Evolutionary conservation across 2,888 invertebrate genomes (phyloP).

Genomic region (Strigamia maritima): DNA sequence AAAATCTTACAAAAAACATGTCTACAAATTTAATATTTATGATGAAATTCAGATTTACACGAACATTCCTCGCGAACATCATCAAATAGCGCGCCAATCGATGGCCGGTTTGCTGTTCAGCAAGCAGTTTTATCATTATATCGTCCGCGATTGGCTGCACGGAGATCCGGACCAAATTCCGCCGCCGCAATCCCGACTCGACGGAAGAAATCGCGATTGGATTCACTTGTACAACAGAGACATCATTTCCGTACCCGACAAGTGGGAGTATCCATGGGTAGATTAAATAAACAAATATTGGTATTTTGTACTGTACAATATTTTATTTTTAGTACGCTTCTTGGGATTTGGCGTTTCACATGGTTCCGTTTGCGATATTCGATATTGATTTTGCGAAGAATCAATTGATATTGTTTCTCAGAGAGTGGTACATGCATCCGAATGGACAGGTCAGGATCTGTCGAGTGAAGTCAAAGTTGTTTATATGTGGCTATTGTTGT

Average conservation of each 20-base stretch:
- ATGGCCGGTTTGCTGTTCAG: conserved; percentile 53
- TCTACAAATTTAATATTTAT: neutral
- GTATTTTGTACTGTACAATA: neutral
- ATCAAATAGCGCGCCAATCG: conserved; percentile 49
- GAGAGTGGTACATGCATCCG: conserved; percentile 54
- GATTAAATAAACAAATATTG: too few relatives aligned
- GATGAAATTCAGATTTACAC: neutral
- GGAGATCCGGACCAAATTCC: conserved; percentile 43
- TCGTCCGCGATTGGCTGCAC: conserved; percentile 47
- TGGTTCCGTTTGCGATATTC: conserved; percentile 50
- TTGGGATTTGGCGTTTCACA: conserved; percentile 54
- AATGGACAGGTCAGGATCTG: conserved; percentile 52
- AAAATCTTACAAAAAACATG: neutral
- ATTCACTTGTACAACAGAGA: conserved; percentile 51
- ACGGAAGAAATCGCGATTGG: conserved; percentile 48
- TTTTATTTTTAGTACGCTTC: conserved; percentile 50
- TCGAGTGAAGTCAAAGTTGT: too few relatives aligned
- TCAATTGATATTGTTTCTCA: conserved; percentile 51
- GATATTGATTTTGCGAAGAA: conserved; percentile 52
- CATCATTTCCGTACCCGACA: conserved; percentile 53
- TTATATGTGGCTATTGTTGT: neutral
- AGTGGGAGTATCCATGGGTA: conserved; percentile 55
- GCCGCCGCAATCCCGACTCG: conserved; percentile 42
- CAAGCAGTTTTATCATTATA: conserved; percentile 52
- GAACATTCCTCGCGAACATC: conserved; percentile 43